Evolutionary conservation across 2,797 vertebrate genomes (phyloP).

Genomic region (Myoxocephalus aenaeus): DNA sequence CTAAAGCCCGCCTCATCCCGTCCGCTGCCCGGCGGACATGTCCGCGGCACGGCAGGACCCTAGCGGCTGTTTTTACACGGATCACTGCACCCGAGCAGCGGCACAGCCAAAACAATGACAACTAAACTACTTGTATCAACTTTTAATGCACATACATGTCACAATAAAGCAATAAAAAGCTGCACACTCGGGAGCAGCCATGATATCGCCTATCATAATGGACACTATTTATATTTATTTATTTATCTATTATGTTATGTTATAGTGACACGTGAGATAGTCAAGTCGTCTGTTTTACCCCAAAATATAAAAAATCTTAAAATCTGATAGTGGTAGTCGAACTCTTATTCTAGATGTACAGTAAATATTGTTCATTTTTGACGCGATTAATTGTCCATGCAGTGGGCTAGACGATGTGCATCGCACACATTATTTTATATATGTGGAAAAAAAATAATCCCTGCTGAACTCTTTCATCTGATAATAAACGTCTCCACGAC

Average conservation of each 20-base stretch:
- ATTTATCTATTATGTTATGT: not conserved
- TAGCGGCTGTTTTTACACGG: conserved; percentile 67
- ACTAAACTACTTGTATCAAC: not conserved
- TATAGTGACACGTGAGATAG: not conserved
- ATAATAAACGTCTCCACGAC: not conserved
- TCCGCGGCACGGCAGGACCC: conserved; percentile 79
- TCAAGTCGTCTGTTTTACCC: too few relatives aligned
- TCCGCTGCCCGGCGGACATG: conserved; percentile 56
- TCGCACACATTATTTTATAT: not conserved
- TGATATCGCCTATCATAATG: not conserved
- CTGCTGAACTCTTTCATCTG: not conserved
- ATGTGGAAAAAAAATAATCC: not conserved
- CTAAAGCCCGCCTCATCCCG: conserved; percentile 63
- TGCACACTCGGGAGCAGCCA: not conserved
- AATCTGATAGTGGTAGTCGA: too few relatives aligned
- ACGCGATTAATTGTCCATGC: not conserved
- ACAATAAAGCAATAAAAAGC: not conserved
- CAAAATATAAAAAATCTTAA: too few relatives aligned
- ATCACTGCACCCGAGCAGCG: not conserved
- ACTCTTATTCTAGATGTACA: too few relatives aligned
- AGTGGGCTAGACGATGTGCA: not conserved
- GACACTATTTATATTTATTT: too few relatives aligned
- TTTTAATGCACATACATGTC: not conserved
- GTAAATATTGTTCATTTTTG: too few relatives aligned
- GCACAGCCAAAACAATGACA: too few relatives aligned